Evolutionary conservation across 2,888 invertebrate genomes (phyloP), one percentile per base, ranked within the genome.

Genomic region (Cephalotes varians): DNA sequence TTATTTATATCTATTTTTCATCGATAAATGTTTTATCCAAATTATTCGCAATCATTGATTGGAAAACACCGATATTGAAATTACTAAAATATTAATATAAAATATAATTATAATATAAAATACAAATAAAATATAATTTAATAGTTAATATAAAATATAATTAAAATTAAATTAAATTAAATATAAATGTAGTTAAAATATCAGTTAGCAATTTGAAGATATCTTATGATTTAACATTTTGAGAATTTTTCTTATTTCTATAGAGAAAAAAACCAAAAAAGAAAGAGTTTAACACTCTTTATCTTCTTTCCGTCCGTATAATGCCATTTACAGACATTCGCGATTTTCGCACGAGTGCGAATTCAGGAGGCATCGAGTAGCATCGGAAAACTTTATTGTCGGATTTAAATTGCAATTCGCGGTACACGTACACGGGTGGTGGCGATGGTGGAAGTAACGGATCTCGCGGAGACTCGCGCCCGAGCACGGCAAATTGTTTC

Each of bases 401-500:
- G 79, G 82, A 85, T 90, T 90, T 86, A 87, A 87, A 86, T 88
- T 87, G 81, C 81, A 72, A 86, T 84, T 79, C 83, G 82, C 40
- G 84, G 58, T 31, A 73, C 71, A 58, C 18, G 34, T 31, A 44
- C 31, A 28, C 40, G 25, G 6, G n/a, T 67, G 15, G 15, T 62
- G 34, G 28, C 67, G n/a, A 7, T 44, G n/a, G n/a, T 18, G 60
- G 47, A 25, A 40, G 56, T 44, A 58, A n/a, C 71, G 84, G 51
- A 82, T 60, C 73, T 73, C 44, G 21, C 31, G 62, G 56, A 81
- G 62, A 72, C 44, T 62, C 69, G 74, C 74, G 34, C 18, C 58
- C 62, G 54, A 56, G 69, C 73, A 67, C 83, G 79, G 80, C 82
- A 88, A 88, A 88, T 88, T 89, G 89, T 89, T 89, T 89, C 85